phyloP scores from a whole-genome alignment of 53 echinoderm and acorn worm genomes.

The Temnopleurus reevesii region DNA sequence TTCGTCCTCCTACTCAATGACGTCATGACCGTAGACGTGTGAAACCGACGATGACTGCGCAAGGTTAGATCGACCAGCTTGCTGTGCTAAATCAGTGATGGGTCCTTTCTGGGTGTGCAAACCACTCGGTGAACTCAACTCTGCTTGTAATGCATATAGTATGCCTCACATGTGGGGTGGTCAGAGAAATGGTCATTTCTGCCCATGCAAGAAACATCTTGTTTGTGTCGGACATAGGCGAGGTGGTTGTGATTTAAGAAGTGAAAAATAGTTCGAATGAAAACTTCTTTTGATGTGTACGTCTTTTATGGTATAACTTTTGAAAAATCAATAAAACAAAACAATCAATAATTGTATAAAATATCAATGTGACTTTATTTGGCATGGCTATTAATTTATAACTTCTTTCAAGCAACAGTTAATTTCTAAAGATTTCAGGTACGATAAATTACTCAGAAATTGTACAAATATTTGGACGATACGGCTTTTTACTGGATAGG shows the following conservation, averaged over 20 bases:
- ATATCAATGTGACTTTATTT: not conserved
- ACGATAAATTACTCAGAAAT: no score
- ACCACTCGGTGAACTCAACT: constrained; percentile 53
- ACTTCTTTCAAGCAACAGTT: no score
- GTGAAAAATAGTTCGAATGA: not conserved
- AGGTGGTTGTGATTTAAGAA: constrained; percentile 51
- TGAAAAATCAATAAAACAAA: not conserved
- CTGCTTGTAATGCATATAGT: constrained; percentile 68
- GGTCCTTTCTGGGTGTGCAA: constrained; percentile 73
- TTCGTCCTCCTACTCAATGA: not conserved
- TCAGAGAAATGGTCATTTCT: constrained; percentile 64
- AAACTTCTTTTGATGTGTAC: no score
- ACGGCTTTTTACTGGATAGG: no score
- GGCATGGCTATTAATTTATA: no score
- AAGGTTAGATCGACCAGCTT: constrained; percentile 58
- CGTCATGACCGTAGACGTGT: constrained; percentile 60
- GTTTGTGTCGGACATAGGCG: constrained; percentile 33
- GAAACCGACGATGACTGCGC: constrained; percentile 70
- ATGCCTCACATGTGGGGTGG: constrained; percentile 77
- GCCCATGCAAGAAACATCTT: constrained; percentile 62
- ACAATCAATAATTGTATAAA: not conserved
- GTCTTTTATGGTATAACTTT: not conserved
- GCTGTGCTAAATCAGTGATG: constrained; percentile 59
- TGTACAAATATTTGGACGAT: no score
- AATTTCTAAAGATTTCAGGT: no score